phyloP scores from a whole-genome alignment of 1,140 invertebrate species.

The Diorhabda elongata region DNA sequence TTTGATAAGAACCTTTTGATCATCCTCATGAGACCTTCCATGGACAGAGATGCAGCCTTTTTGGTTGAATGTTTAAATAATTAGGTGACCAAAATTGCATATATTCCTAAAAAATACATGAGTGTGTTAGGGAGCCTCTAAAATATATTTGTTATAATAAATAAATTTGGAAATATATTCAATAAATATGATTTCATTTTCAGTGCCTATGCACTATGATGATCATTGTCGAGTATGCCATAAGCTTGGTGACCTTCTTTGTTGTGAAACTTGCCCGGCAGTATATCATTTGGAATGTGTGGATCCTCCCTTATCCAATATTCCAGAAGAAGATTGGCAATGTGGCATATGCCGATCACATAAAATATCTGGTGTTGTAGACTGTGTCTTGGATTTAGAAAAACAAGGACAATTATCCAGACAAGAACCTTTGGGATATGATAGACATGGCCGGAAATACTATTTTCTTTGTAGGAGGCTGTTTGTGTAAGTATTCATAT shows the following conservation, averaged over 20 bases:
- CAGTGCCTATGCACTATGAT: slow-evolving; percentile 87
- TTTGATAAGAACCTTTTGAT: no score
- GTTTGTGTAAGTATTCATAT: slow-evolving; percentile 75
- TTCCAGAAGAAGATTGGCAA: slow-evolving; percentile 95
- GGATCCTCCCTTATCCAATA: slow-evolving; percentile 86
- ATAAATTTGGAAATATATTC: neutral
- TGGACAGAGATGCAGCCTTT: no score
- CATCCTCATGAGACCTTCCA: no score
- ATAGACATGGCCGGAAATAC: slow-evolving; percentile 92
- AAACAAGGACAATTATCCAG: slow-evolving; percentile 86
- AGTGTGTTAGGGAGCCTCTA: no score
- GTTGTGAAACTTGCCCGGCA: slow-evolving; percentile 95
- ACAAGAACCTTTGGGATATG: slow-evolving; percentile 90
- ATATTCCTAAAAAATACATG: no score
- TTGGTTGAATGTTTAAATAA: no score
- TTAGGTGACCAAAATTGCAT: no score
- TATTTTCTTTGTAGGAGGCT: slow-evolving; percentile 91
- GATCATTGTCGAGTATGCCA: slow-evolving; percentile 95
- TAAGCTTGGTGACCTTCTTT: slow-evolving; percentile 88
- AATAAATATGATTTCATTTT: slow-evolving; percentile 35
- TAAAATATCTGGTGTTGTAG: slow-evolving; percentile 84
- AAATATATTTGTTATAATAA: no score
- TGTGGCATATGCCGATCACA: slow-evolving; percentile 89
- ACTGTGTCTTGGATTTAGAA: slow-evolving; percentile 88
- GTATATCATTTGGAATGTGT: slow-evolving; percentile 96